Conservation (phyloP, 2,888 invertebrate genomes). For the Sphinx pinastri region DNA sequence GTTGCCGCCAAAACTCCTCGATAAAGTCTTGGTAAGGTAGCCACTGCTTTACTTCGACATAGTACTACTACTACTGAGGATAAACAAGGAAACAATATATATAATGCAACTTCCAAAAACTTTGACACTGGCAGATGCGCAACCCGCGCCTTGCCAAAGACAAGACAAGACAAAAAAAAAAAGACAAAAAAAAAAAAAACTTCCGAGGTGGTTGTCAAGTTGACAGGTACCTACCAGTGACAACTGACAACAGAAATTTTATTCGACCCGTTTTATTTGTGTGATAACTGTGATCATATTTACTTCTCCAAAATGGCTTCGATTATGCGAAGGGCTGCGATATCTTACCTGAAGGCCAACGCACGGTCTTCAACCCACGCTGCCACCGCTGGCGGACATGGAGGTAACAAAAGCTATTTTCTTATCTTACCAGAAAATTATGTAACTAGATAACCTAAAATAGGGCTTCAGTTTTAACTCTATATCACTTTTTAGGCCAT, state of each 20-base stretch:
- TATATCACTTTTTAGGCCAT: background rate
- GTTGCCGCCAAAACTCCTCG: too few species aligned
- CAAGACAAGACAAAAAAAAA: too few species aligned
- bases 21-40: too few species aligned
- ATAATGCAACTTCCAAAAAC: too few species aligned
- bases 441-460: conserved; percentile 76
- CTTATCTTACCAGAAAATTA: conserved; percentile 55
- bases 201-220: background rate
- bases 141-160: too few species aligned
- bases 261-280: background rate
- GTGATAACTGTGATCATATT: conserved; percentile 24
- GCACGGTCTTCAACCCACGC: conserved; percentile 69
- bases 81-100: too few species aligned
- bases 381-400: conserved; percentile 76
- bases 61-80: too few species aligned
- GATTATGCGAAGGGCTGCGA: conserved; percentile 70
- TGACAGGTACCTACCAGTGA: conserved; percentile 5
- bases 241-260: conserved; percentile 4
- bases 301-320: conserved; percentile 69
- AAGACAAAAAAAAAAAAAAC: too few species aligned
- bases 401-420: conserved; percentile 55
- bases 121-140: too few species aligned
- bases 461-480: conserved; percentile 5
- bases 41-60: too few species aligned
- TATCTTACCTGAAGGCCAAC: conserved; percentile 76